Percentiles rank a stretch among this genome's conserved stretches.
These are phyloP conservation scores for Brachynemurus nebulosus DNA, from an alignment of 2,888 invertebrate species.

Conservation along the genomic window DNA sequence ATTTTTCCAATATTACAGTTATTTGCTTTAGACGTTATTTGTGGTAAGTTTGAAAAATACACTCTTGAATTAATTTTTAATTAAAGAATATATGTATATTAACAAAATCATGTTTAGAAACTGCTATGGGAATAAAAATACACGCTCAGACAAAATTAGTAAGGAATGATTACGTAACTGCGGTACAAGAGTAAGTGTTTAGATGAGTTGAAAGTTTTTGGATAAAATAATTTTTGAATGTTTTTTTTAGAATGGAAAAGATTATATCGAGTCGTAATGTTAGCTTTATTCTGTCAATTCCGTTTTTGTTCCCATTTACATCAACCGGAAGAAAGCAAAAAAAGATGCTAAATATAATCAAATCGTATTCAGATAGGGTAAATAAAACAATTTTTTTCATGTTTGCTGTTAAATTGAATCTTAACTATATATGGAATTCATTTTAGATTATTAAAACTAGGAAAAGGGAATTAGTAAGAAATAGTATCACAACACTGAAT, in stretches of 20 bases:
- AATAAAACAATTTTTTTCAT: too few relatives aligned
- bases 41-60: constrained; percentile 3
- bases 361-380: background rate
- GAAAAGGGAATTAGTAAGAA: too few relatives aligned
- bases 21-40: constrained; percentile 7
- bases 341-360: background rate
- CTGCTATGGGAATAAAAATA: constrained; percentile 46
- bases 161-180: constrained; percentile 45
- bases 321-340: background rate
- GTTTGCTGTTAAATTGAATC: too few relatives aligned
- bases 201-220: background rate
- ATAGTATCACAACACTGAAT: too few relatives aligned
- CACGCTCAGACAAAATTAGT: constrained; percentile 58
- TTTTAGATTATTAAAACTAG: too few relatives aligned
- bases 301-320: background rate
- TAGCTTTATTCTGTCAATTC: background rate
- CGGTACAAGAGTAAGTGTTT: constrained; percentile 41
- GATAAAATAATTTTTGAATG: background rate
- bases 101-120: background rate
- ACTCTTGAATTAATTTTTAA: background rate
- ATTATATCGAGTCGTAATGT: background rate
- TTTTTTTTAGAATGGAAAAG: background rate
- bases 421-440: too few relatives aligned
- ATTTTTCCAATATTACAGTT: background rate
- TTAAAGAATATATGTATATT: background rate